Evolutionary conservation across 2,888 invertebrate species (phyloP), one percentile per base, ranked within the genome.

Genomic region (Drosophila paranaensis): DNA sequence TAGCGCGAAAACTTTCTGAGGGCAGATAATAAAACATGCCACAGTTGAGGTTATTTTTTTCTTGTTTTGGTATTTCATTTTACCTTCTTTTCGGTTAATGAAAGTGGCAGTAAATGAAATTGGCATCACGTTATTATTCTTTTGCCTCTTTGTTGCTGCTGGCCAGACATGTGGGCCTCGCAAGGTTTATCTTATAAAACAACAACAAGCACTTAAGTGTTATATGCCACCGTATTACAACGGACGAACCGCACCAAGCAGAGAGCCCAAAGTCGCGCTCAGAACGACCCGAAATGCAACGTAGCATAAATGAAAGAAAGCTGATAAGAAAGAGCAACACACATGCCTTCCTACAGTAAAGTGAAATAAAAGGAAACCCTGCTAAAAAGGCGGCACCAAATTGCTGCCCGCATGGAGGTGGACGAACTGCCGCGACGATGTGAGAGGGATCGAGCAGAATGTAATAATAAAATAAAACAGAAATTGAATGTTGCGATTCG

Each of bases 191-290:
- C 86, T 86, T 89, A 89, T 89, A 87, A 79, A 88, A 82, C 82
- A 88, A 89, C 88, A 85, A 88, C 89, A 88, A 79, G 76, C 85
- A 89, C 86, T 86, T 86, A 86, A 86, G 89, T 89, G 86, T 89
- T 86, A 88, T 85, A 87, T 86, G 86, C 86, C 89, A 89, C 86
- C 86, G 86, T 81, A 76, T 86, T 86, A 89, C 85, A 85, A 84
- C 87, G 69, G 71, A 69, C 62, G 74, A 55, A 61, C 40, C 33
- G 48, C 39, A 39, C 39, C 46, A 46, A 65, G 51, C 55, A 3
- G 56, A 65, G 42, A 62, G 43, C 53, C 37, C 37, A 40, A 58
- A 64, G 35, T 39, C 60, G 60, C 42, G 56, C 65, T 61, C 71
- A 61, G 40, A 63, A 60, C 51, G 71, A 67, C 76, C 76, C 79